Evolutionary conservation across 2,113 vertebrate species (phyloP).

Genomic region (Platanista minor): DNA sequence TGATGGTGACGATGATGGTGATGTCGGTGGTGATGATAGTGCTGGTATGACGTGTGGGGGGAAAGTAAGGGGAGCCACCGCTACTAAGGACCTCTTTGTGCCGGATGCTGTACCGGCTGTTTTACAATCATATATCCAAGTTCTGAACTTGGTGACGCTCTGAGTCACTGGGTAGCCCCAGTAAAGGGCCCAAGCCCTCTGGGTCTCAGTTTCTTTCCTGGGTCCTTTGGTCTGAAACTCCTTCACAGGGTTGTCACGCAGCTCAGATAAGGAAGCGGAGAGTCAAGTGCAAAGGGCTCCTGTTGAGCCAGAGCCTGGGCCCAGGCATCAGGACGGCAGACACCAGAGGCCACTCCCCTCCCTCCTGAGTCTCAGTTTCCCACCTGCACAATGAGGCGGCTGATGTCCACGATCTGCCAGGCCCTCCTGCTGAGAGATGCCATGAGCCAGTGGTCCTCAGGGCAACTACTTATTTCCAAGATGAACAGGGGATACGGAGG

Average conservation of each 20-base stretch:
- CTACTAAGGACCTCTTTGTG: not conserved
- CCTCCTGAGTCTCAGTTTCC: not conserved
- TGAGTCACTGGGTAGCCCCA: not conserved
- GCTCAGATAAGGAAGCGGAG: not conserved
- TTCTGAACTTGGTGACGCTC: not conserved
- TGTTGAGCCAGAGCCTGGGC: not conserved
- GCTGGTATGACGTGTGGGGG: rapidly evolving
- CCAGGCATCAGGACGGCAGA: not conserved
- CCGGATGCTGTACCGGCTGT: not conserved
- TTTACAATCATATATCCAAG: not conserved
- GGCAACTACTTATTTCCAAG: rapidly evolving
- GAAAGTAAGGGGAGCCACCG: not conserved
- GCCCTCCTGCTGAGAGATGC: not conserved
- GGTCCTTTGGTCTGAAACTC: not conserved
- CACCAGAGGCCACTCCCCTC: rapidly evolving
- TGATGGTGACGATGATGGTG: rapidly evolving
- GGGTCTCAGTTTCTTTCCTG: not conserved
- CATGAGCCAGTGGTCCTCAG: rapidly evolving
- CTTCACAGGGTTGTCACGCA: rapidly evolving
- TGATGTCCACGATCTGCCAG: rapidly evolving
- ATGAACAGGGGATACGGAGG: rapidly evolving
- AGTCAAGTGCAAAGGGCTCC: not conserved
- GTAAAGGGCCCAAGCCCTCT: not conserved
- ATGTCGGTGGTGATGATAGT: rapidly evolving
- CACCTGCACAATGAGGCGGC: rapidly evolving